phyloP scores from a whole-genome alignment of 2,888 invertebrate genomes.

The Lottia gigantea region DNA sequence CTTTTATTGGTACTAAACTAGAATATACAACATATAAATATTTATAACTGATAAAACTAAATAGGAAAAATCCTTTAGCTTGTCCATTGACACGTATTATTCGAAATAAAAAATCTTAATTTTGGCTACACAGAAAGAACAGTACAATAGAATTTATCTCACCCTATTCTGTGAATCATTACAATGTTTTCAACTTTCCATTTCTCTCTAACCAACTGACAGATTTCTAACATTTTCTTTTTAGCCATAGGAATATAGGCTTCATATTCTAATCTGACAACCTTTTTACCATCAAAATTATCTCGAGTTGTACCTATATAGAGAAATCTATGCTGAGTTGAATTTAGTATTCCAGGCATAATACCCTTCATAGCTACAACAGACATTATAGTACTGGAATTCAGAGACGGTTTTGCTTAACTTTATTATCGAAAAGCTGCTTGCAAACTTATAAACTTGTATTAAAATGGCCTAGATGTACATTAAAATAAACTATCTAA shows the following conservation, averaged over 20 bases:
- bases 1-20: slow-evolving; percentile 80
- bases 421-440: too few species aligned
- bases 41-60: neutral
- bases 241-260: slow-evolving; percentile 92
- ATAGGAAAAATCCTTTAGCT: too few species aligned
- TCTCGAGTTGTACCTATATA: slow-evolving; percentile 65
- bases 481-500: too few species aligned
- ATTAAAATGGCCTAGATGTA: too few species aligned
- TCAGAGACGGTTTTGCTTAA: too few species aligned
- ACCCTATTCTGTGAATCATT: slow-evolving; percentile 81
- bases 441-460: too few species aligned
- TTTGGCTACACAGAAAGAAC: neutral
- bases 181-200: slow-evolving; percentile 85
- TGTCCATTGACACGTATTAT: too few species aligned
- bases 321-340: neutral
- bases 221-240: slow-evolving; percentile 83
- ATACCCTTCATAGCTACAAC: too few species aligned
- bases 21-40: slow-evolving; percentile 15
- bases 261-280: slow-evolving; percentile 91
- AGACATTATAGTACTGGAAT: neutral
- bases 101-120: too few species aligned
- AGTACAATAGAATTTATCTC: slow-evolving; percentile 18
- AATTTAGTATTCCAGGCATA: neutral
- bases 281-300: slow-evolving; percentile 72
- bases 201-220: slow-evolving; percentile 77